A percentile compares a stretch with the other conserved stretches of the same genome.
phyloP scores from a whole-genome alignment of 35 echinoderm and acorn worm genomes.

The Acanthaster planci region DNA sequence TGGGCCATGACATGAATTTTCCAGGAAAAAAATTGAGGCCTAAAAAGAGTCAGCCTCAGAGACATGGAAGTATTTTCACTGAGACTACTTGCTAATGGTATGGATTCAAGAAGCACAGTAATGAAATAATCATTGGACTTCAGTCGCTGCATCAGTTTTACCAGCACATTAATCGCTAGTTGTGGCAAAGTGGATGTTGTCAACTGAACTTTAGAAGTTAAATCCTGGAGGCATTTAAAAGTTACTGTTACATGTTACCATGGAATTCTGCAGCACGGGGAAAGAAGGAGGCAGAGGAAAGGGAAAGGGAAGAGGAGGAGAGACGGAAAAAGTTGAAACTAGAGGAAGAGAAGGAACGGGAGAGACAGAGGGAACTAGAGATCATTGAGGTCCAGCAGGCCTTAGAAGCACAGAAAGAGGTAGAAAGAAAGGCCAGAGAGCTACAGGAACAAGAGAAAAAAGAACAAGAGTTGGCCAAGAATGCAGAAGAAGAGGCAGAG shows the following conservation, averaged over 20 bases:
- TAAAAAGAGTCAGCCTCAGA: too few species aligned
- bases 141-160: too few species aligned
- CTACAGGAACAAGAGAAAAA: constrained; percentile 85
- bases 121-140: too few species aligned
- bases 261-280: neutral
- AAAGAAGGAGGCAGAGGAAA: neutral
- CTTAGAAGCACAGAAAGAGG: constrained; percentile 84
- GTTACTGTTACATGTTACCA: neutral
- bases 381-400: constrained; percentile 99
- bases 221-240: too few species aligned
- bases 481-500: constrained; percentile 90
- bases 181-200: too few species aligned
- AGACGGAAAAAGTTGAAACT: constrained; percentile 47
- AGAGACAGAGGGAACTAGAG: constrained; percentile 75
- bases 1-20: too few species aligned
- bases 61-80: too few species aligned
- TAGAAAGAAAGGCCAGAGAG: constrained; percentile 79
- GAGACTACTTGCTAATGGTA: too few species aligned
- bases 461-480: constrained; percentile 74
- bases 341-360: constrained; percentile 81
- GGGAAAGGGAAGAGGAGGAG: constrained; percentile 45
- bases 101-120: too few species aligned
- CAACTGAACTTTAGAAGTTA: too few species aligned
- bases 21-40: too few species aligned
- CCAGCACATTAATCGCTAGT: too few species aligned